Conservation (phyloP, 2,113 vertebrate species). For the Dasyornis broadbenti region DNA sequence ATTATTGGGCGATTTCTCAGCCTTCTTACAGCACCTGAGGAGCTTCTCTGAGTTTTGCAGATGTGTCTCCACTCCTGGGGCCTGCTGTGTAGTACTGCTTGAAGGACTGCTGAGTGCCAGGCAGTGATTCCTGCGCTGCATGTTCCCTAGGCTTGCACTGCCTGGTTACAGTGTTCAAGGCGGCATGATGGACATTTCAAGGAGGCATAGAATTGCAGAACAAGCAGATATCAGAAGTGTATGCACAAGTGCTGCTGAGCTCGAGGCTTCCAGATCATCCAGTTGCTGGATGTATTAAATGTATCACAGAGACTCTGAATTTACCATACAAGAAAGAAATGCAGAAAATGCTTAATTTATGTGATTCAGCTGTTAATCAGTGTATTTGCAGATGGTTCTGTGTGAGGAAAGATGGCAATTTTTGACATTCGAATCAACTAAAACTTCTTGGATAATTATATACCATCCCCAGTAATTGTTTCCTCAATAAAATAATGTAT, state of each 20-base stretch:
- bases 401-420: background rate
- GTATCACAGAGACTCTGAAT: background rate
- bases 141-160: background rate
- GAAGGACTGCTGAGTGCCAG: background rate
- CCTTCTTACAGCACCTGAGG: background rate
- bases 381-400: background rate
- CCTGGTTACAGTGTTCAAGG: background rate
- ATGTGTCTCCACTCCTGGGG: background rate
- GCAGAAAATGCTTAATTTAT: background rate
- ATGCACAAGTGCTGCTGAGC: background rate
- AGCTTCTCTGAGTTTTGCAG: background rate
- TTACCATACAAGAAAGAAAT: background rate
- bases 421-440: background rate
- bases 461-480: background rate
- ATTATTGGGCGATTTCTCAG: background rate
- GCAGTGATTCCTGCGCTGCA: background rate
- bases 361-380: background rate
- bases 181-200: background rate
- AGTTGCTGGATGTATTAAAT: background rate
- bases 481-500: background rate
- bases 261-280: background rate
- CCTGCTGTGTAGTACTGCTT: background rate
- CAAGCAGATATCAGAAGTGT: background rate
- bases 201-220: background rate
- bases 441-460: background rate